Percentiles rank a stretch among this genome's conserved stretches.
Conservation (phyloP, 2,797 vertebrate species). For the Sebastes hopkinsi region DNA sequence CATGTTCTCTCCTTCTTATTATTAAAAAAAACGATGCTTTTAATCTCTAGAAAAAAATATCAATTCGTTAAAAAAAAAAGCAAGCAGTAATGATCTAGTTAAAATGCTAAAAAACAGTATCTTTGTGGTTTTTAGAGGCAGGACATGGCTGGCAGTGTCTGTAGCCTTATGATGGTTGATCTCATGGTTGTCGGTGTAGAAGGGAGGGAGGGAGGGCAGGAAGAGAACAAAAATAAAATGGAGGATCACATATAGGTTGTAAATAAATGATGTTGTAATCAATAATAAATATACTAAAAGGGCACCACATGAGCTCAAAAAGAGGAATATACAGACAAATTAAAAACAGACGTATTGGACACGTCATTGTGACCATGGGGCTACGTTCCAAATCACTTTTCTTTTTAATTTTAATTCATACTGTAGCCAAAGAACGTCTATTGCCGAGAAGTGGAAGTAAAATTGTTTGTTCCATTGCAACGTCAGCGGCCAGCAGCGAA, state of each 20-base stretch:
- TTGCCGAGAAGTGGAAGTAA: no score
- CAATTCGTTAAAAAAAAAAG: not conserved
- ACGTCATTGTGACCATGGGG: no score
- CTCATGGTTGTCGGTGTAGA: constrained; percentile 56
- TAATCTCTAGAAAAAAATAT: not conserved
- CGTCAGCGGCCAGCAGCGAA: no score
- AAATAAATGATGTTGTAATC: not conserved
- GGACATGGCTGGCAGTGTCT: constrained; percentile 77
- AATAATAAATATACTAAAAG: not conserved
- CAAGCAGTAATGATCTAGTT: constrained; percentile 3
- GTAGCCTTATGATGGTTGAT: constrained; percentile 70
- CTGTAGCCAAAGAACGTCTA: no score
- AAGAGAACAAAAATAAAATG: not conserved
- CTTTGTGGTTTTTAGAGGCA: constrained; percentile 66
- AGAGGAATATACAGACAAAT: not conserved
- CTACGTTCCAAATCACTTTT: no score
- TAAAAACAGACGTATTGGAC: not conserved
- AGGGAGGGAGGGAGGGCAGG: constrained; percentile 13
- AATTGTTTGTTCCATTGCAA: no score
- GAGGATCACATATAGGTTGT: not conserved
- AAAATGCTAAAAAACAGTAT: constrained; percentile 50
- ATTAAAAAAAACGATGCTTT: not conserved
- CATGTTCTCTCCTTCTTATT: constrained; percentile 54
- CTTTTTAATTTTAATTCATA: rapidly evolving
- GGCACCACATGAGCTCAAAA: not conserved